Evolutionary conservation across 2,113 vertebrate genomes (phyloP).

Genomic region (Enhydra lutris): DNA sequence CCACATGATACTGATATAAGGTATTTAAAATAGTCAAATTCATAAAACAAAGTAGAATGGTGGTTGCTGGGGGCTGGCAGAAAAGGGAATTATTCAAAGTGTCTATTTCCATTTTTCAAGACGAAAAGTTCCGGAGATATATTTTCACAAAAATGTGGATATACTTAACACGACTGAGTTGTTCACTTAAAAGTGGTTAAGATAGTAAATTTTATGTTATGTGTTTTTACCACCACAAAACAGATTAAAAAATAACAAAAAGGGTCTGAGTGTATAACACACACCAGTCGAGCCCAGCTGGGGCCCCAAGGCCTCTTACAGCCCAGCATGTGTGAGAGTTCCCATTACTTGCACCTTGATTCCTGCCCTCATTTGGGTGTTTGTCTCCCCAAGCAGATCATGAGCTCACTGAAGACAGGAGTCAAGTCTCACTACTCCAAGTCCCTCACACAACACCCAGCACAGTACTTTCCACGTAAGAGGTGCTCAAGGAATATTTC

Average conservation of each 20-base stretch:
- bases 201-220: background rate
- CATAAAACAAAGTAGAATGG: background rate
- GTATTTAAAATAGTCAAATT: background rate
- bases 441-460: background rate
- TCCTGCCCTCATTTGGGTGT: no score
- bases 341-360: background rate
- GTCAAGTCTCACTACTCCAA: background rate
- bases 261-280: background rate
- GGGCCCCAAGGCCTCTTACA: background rate
- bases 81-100: background rate
- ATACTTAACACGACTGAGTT: background rate
- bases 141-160: background rate
- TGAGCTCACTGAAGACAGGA: background rate
- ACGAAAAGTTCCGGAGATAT: background rate
- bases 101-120: background rate
- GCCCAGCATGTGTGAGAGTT: rapidly evolving
- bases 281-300: background rate
- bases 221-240: background rate
- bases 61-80: background rate
- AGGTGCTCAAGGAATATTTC: background rate
- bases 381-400: background rate
- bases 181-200: background rate
- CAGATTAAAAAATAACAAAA: background rate
- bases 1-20: background rate
- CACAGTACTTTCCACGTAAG: rapidly evolving